Base-by-base conservation (phyloP, 2,888 invertebrate genomes). In the Cheilosia variabilis region DNA sequence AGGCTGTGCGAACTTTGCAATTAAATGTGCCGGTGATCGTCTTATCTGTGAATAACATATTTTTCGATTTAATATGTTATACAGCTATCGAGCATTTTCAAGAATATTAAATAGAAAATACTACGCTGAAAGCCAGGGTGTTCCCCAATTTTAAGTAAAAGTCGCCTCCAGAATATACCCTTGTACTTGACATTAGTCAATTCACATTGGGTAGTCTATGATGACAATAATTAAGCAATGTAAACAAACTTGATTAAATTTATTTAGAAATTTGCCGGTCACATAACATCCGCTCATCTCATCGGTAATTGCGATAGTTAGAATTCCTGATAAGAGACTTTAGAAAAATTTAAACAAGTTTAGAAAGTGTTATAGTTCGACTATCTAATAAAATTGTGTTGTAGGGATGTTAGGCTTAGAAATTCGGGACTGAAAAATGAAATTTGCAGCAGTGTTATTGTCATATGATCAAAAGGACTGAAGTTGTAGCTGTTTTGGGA, bases 1-100 rank as follows among this genome's bases (percentile, higher is more conserved):
- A 37, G 45, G 34, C 24, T 71, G 15, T n/a, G 31, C 31, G 9
- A 31, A 31, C 62, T 77, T 24, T 62, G 43, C 53, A 60, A 62
- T 71, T 69, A 52, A 43, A 55, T 13, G 13, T 37, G 13, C 37
- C 37, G 37, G 15, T 10, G 22, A 34, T 37, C 27, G 10, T 37
- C 55, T 78, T 71, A 78, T 78, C 78, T 53, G 60, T 37, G 17
- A 31, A 47, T 7, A 17, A 34, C 47, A 17, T 62, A 52, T 53
- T 37, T 53, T 37, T 24, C 37, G n/a, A 19, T 47, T 50, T n/a
- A 24, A 58, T 65, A 41, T 17, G 50, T 60, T 19, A 13, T 37
- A 37, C 13, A 37, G 13, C 13, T 37, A 60, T 17, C 3, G 50
- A 13, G 45, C 45, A 53, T 47, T 53, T 47, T 17, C 1, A 37